Conservation (phyloP, 2,797 vertebrate species). For the Graptemys geographica region DNA sequence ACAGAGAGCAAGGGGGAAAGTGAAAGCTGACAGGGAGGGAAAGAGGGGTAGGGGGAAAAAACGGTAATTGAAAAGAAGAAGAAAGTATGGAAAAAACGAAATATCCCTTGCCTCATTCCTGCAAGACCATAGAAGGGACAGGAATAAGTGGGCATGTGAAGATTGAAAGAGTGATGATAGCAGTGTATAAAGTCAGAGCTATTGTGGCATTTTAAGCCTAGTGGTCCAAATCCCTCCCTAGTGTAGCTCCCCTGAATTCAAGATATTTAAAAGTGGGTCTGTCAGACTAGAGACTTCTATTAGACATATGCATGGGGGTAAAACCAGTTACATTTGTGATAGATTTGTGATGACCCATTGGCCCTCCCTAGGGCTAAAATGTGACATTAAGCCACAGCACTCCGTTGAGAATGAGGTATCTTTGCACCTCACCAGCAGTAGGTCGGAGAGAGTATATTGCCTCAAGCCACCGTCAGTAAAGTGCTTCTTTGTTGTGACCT, state of each 20-base stretch:
- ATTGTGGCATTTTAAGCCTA: not conserved
- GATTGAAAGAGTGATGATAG: not conserved
- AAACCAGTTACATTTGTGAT: not conserved
- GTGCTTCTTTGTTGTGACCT: not conserved
- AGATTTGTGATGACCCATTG: not conserved
- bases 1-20: constrained; percentile 19
- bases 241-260: not conserved
- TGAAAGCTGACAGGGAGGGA: constrained; percentile 6
- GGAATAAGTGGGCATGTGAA: not conserved
- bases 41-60: constrained; percentile 4
- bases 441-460: not conserved
- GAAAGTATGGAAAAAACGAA: not conserved
- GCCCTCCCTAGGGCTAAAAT: not conserved
- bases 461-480: not conserved
- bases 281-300: not conserved
- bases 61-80: not conserved
- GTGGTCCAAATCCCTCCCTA: not conserved
- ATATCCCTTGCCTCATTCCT: constrained; percentile 3
- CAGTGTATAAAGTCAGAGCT: not conserved
- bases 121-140: not conserved
- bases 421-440: not conserved
- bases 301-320: not conserved
- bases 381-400: fast-evolving
- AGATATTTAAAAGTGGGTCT: not conserved
- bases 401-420: not conserved